Evolutionary conservation across 2,797 vertebrate genomes (phyloP), one percentile per base, ranked within the genome.

Genomic region (Masticophis lateralis): DNA sequence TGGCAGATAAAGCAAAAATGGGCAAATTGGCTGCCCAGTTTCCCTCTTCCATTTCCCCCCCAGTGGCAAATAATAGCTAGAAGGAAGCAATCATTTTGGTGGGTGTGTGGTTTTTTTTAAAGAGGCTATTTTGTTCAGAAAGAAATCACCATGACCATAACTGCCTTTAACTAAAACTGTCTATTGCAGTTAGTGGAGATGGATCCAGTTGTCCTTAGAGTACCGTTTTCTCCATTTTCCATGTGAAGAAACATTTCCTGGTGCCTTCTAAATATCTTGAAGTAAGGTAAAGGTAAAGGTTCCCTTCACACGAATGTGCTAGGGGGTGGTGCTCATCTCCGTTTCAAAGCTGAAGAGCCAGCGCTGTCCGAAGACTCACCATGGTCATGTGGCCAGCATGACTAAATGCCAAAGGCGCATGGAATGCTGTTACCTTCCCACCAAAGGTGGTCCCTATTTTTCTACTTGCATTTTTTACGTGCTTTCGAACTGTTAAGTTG

Each of bases 1-100:
- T 63, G 74, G 96, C 94, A 96, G 96, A 95, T 94, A 79, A 60
- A 94, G 93, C 63, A 95, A 96, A 95, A 83, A 88, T 94, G 95
- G 63, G 91, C 92, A 92, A 94, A 96, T 90, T 86, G 90, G 93
- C 60, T 53, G 89, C 56, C 56, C 57, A 66, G 61, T 96, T 90
- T 89, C 91, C 57, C 88, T 43, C 18, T 59, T 60, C 37, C 10
- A 25, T 61, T 37, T 6, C 14, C 2, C 0, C n/a, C 28, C 6
- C 55, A 60, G 1, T 61, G 16, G 25, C 8, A 32, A 56, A 89
- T 92, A 0, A 0, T 91, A 86, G 90, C 89, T 95, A 83, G 13
- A 92, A 94, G 92, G 94, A 96, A 93, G 94, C 90, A 96, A 43
- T 95, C 94, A 96, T 96, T 95, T 92, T 94, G 91, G 59, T 83